Base-by-base conservation (phyloP, 2,113 vertebrate genomes). In the Brachionichthys hirsutus region DNA sequence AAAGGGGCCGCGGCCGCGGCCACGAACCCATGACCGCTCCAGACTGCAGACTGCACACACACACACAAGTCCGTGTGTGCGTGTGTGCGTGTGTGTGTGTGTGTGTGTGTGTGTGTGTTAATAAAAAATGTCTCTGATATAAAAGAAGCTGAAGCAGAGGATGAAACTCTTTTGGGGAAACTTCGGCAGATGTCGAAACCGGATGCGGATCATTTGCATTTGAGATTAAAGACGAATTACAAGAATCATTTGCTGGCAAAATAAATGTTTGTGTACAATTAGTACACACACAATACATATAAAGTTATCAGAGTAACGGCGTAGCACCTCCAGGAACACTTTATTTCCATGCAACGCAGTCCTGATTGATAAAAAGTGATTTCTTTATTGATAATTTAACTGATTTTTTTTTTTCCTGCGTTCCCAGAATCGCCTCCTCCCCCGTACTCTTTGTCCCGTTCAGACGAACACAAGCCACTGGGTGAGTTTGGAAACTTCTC, bases 341-440 rank as follows among this genome's bases (percentile, higher is more conserved):
- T 30, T 30, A 30, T 30, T 30, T 30, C 8, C 24, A 30, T 30
- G 24, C 24, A 30, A n/a, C n/a, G n/a, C n/a, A n/a, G n/a, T n/a
- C n/a, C n/a, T n/a, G n/a, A n/a, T n/a, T n/a, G n/a, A n/a, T n/a
- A n/a, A n/a, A n/a, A n/a, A n/a, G n/a, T n/a, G n/a, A n/a, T n/a
- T n/a, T n/a, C n/a, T n/a, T n/a, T n/a, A n/a, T n/a, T n/a, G n/a
- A n/a, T n/a, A n/a, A n/a, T n/a, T n/a, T n/a, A n/a, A n/a, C n/a
- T n/a, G n/a, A n/a, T n/a, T n/a, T 17, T 18, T 46, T 52, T 70
- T 57, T 16, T 10, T 47, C 14, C 66, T 80, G 53, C 65, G 3
- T 77, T 91, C 70, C 53, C 91, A 98, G 97, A 98, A 78, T 97
- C 95, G 43, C 96, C 97, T 40, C 97, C 97, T 54, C 97, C 96